Percentiles rank a stretch among this genome's conserved stretches.
phyloP scores from a whole-genome alignment of 2,113 vertebrate species.

The Seriola quinqueradiata region DNA sequence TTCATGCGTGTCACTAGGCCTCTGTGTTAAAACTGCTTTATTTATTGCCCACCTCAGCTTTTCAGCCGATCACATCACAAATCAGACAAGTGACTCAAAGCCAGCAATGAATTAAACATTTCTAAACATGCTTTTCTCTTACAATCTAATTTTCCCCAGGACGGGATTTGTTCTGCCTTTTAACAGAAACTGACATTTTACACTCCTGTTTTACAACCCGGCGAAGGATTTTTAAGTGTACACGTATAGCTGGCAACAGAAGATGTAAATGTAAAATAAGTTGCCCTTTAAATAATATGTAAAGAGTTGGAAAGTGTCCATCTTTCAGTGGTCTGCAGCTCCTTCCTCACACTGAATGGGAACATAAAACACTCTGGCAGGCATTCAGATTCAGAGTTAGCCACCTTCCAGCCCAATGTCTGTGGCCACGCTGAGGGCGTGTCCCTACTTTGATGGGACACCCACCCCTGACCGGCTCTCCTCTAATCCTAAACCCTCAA shows the following conservation, averaged over 20 bases:
- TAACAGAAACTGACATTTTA: slow-evolving; percentile 14
- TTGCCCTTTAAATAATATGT: slow-evolving; percentile 40
- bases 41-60: slow-evolving; percentile 41
- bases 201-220: slow-evolving; percentile 16
- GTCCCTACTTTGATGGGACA: slow-evolving; percentile 46
- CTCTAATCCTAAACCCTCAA: slow-evolving; percentile 51
- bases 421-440: slow-evolving; percentile 49
- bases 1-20: slow-evolving; percentile 56
- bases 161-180: slow-evolving; percentile 11
- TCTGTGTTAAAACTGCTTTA: slow-evolving; percentile 28
- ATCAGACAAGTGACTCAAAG: slow-evolving; percentile 36
- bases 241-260: neutral
- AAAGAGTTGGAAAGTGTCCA: slow-evolving; percentile 41
- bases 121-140: neutral
- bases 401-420: slow-evolving; percentile 37
- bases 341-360: slow-evolving; percentile 56
- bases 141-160: slow-evolving; percentile 31
- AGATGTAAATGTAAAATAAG: slow-evolving; percentile 13
- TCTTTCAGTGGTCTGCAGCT: slow-evolving; percentile 27
- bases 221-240: slow-evolving; percentile 1
- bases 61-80: slow-evolving; percentile 44
- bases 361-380: slow-evolving; percentile 67
- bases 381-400: slow-evolving; percentile 46
- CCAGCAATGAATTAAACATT: slow-evolving; percentile 34
- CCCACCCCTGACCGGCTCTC: slow-evolving; percentile 35